A percentile compares a stretch with the other conserved stretches of the same genome.
Conservation (phyloP, 2,113 vertebrate genomes). For the Reinhardtius hippoglossoides region DNA sequence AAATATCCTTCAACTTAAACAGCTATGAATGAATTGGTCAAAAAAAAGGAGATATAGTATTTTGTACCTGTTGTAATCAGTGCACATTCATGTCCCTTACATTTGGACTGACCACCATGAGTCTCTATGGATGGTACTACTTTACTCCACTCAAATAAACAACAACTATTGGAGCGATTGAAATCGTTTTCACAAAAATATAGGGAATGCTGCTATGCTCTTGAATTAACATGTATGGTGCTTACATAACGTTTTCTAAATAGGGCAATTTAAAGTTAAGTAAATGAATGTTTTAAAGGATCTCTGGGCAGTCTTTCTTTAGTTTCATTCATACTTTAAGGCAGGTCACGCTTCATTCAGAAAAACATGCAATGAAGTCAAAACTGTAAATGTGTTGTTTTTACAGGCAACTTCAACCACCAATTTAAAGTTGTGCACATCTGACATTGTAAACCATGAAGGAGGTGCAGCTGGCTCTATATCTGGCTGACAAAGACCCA, state of each 20-base stretch:
- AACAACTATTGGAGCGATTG: not conserved
- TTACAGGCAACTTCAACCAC: not conserved
- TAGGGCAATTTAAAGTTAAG: not conserved
- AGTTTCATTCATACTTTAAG: not conserved
- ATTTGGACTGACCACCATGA: not conserved
- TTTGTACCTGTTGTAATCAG: not conserved
- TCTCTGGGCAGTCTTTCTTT: not conserved
- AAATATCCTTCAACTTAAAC: no score
- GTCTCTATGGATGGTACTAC: not conserved
- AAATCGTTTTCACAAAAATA: not conserved
- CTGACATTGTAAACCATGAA: not conserved
- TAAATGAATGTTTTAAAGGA: no score
- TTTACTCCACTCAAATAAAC: not conserved
- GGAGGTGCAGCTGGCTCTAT: slow-evolving; percentile 10
- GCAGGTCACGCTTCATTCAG: not conserved
- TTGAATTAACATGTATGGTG: not conserved
- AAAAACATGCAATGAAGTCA: not conserved
- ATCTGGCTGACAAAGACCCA: not conserved
- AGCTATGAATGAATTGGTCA: not conserved
- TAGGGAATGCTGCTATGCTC: not conserved
- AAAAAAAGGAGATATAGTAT: not conserved
- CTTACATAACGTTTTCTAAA: no score
- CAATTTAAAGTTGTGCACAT: not conserved
- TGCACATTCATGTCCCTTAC: not conserved
- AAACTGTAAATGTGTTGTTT: not conserved